Conservation (phyloP, 2,113 vertebrate genomes). For the Dermatemys mawii region DNA sequence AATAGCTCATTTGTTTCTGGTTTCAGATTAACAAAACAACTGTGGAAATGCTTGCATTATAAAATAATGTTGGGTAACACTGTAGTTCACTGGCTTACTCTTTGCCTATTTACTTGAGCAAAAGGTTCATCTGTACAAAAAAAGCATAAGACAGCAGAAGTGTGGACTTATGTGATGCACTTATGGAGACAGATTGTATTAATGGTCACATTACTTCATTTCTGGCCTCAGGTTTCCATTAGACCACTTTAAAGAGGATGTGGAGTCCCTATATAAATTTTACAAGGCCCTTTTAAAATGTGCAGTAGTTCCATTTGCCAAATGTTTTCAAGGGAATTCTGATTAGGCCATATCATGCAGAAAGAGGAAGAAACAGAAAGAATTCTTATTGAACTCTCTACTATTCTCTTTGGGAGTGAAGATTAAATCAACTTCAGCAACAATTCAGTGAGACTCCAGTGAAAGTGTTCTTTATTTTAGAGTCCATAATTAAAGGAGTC, state of each 20-base stretch:
- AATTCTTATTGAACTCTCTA: background rate
- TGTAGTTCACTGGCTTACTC: background rate
- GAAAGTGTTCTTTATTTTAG: background rate
- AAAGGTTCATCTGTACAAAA: background rate
- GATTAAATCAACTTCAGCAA: background rate
- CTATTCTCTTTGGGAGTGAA: background rate
- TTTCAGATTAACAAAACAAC: background rate
- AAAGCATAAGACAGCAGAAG: background rate
- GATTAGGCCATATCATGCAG: background rate
- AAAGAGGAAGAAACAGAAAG: background rate
- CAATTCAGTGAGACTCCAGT: background rate
- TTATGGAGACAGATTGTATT: background rate
- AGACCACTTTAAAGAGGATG: background rate
- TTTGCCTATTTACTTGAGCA: background rate
- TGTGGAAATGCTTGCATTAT: background rate
- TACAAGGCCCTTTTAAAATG: constrained; percentile 5
- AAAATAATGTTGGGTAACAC: background rate
- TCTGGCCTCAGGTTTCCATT: background rate
- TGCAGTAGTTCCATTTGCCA: background rate
- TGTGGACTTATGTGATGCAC: background rate
- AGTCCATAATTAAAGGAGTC: background rate
- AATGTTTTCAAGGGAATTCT: constrained; percentile 18
- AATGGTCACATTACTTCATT: constrained; percentile 7
- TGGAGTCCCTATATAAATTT: background rate
- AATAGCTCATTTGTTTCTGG: background rate